Evolutionary conservation across 64 coral and sea anemone genomes (phyloP).

Genomic region (Montipora sp.): DNA sequence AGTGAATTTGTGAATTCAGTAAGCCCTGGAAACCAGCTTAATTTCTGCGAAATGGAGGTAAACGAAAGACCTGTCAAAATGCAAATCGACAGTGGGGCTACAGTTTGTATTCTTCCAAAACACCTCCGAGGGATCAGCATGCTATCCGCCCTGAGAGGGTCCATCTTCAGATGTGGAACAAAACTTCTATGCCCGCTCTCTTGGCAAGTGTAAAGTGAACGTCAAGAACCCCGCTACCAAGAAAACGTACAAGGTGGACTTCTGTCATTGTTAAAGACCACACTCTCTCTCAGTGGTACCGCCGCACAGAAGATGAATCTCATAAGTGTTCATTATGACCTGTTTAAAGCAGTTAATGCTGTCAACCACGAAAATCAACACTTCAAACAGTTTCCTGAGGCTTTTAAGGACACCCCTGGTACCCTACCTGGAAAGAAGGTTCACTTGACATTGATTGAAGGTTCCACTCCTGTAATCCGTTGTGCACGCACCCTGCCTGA

Average conservation of each 20-base stretch:
- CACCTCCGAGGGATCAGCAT: no score
- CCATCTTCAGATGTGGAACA: no score
- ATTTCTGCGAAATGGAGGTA: conserved; percentile 1
- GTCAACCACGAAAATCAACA: background rate
- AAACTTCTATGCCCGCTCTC: no score
- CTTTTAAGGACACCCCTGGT: conserved; percentile 45
- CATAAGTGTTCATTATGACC: conserved; percentile 72
- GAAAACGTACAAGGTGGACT: no score
- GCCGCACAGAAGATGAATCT: conserved; percentile 73
- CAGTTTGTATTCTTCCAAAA: no score
- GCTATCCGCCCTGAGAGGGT: no score
- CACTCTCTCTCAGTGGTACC: no score
- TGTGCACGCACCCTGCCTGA: background rate
- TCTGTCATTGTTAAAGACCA: no score
- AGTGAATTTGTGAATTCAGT: background rate
- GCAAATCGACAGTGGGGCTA: no score
- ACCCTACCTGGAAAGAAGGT: conserved; percentile 6
- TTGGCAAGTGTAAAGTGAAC: no score
- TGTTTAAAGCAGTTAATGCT: conserved; percentile 41
- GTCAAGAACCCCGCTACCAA: no score
- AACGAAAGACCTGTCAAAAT: no score
- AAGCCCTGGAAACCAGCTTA: background rate
- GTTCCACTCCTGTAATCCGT: background rate
- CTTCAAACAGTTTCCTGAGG: background rate
- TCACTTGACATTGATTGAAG: background rate